Conservation (phyloP, 2,113 vertebrate genomes). For the Nibea coibor region DNA sequence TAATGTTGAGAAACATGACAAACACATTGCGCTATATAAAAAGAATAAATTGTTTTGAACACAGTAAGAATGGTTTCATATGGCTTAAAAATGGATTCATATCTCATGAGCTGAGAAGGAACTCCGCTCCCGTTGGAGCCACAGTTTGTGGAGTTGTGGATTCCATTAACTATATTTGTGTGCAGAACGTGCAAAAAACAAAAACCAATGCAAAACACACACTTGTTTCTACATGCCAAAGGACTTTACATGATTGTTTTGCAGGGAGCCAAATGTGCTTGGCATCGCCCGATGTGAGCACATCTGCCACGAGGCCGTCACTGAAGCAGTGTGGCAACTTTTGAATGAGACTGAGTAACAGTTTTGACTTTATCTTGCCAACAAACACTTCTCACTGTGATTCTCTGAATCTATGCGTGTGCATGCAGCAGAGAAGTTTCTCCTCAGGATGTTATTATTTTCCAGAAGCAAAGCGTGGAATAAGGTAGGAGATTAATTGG, state of each 20-base stretch:
- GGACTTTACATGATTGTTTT: neutral
- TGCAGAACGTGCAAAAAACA: neutral
- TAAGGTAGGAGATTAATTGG: slow-evolving; percentile 12
- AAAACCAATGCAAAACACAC: neutral
- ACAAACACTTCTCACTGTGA: neutral
- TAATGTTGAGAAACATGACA: too few species aligned
- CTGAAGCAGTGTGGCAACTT: neutral
- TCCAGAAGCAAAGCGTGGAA: neutral
- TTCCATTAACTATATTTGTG: neutral
- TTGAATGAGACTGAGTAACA: neutral
- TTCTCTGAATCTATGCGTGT: neutral
- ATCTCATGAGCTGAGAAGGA: too few species aligned
- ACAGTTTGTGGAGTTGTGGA: neutral
- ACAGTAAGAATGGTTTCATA: too few species aligned
- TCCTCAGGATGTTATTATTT: neutral
- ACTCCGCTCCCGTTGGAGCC: too few species aligned
- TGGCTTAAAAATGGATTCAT: too few species aligned
- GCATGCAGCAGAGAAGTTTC: neutral
- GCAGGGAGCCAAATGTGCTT: slow-evolving; percentile 12
- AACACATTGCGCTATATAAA: too few species aligned
- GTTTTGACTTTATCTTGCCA: neutral
- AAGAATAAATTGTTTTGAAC: too few species aligned
- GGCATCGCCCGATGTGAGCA: neutral
- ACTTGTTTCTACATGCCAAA: neutral
- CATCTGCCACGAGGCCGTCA: neutral